Evolutionary conservation across 2,797 vertebrate genomes (phyloP).

Genomic region (Bothrops alternatus): DNA sequence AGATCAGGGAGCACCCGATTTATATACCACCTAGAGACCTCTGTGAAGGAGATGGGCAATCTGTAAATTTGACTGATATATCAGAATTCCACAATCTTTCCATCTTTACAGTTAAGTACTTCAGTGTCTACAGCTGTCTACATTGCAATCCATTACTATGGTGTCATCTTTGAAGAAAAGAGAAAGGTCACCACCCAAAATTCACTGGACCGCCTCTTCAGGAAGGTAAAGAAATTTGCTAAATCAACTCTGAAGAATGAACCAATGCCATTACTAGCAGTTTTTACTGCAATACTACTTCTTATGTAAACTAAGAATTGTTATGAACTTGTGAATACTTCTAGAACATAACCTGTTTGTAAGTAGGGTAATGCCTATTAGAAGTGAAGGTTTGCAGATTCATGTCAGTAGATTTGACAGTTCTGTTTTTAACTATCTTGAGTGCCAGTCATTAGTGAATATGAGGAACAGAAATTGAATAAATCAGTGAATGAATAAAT

Average conservation of each 20-base stretch:
- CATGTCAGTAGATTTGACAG: neutral
- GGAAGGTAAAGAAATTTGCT: neutral
- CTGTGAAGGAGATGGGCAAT: too few relatives aligned
- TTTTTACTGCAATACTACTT: neutral
- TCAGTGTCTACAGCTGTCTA: neutral
- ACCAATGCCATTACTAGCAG: neutral
- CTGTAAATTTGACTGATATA: too few relatives aligned
- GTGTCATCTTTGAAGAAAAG: neutral
- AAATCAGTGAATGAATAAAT: neutral
- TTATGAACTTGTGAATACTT: neutral
- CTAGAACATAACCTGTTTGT: neutral
- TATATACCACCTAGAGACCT: too few relatives aligned
- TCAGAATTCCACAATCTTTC: too few relatives aligned
- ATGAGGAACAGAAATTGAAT: neutral
- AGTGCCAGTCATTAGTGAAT: neutral
- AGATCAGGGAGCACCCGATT: too few relatives aligned
- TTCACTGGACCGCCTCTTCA: neutral
- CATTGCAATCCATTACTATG: neutral
- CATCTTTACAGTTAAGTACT: neutral
- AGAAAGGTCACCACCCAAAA: neutral
- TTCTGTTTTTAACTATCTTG: neutral
- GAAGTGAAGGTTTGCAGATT: neutral
- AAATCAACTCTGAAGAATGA: neutral
- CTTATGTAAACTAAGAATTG: neutral
- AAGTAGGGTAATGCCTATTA: neutral